A percentile compares a stretch with the other conserved stretches of the same genome.
These are phyloP conservation scores for Ecliptopera silaceata DNA, from an alignment of 2,888 invertebrate genomes.

Conservation along the genomic window DNA sequence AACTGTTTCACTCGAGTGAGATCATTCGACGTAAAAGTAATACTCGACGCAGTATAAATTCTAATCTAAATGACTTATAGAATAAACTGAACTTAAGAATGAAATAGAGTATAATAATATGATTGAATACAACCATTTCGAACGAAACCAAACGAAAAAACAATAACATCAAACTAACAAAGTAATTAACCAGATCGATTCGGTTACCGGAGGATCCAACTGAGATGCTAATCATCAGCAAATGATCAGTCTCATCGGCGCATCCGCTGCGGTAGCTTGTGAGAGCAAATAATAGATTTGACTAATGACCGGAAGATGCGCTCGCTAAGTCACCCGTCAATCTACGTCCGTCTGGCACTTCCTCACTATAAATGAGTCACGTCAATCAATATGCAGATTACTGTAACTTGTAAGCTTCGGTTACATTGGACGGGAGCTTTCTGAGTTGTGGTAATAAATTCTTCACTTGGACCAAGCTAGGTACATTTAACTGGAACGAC, in stretches of 20 bases:
- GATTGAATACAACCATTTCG: background rate
- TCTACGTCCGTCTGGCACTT: constrained; percentile 29
- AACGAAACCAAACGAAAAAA: background rate
- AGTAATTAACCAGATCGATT: constrained; percentile 10
- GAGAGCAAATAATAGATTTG: constrained; percentile 35
- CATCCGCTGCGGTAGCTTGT: constrained; percentile 29
- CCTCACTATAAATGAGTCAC: constrained; percentile 36
- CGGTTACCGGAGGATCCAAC: constrained; percentile 27
- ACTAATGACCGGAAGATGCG: constrained; percentile 38
- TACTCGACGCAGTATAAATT: no score
- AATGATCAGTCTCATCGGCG: constrained; percentile 29
- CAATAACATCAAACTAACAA: constrained; percentile 3
- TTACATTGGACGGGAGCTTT: constrained; percentile 16
- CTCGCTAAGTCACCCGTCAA: constrained; percentile 22
- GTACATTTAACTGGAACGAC: background rate
- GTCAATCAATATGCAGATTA: constrained; percentile 36
- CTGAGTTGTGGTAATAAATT: background rate
- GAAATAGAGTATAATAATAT: no score
- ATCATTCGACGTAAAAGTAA: no score
- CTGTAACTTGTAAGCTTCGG: constrained; percentile 19
- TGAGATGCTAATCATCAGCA: constrained; percentile 26
- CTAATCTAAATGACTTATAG: no score
- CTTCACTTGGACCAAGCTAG: background rate
- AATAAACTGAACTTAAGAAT: no score
- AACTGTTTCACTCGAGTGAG: no score